A percentile compares a stretch with the other conserved stretches of the same genome.
Conservation (phyloP, 2,888 invertebrate genomes). For the Hanleya hanleyi region DNA sequence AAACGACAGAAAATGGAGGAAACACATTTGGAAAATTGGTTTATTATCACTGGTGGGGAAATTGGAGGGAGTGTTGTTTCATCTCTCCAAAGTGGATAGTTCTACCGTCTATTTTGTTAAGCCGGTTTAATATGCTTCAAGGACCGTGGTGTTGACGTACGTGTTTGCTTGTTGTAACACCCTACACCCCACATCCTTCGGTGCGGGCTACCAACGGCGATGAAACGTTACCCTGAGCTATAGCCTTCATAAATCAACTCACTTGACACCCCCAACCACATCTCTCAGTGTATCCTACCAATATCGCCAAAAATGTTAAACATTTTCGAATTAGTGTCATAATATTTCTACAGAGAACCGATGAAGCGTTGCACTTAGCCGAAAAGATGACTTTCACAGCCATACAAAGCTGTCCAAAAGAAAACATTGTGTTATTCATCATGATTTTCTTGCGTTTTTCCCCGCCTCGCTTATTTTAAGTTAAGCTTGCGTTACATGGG, state of each 20-base stretch:
- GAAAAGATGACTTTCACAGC: background rate
- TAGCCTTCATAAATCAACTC: background rate
- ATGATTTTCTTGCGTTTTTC: background rate
- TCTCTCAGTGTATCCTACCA: background rate
- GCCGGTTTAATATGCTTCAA: background rate
- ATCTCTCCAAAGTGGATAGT: background rate
- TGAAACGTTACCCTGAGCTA: background rate
- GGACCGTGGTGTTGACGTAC: background rate
- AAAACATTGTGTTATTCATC: conserved; percentile 6
- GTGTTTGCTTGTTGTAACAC: background rate
- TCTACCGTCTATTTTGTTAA: conserved; percentile 1
- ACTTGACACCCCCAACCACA: background rate
- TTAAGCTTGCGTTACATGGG: background rate
- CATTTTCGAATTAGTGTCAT: conserved; percentile 10
- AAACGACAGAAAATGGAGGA: background rate
- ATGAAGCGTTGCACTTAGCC: background rate
- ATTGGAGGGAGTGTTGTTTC: background rate
- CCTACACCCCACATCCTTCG: background rate
- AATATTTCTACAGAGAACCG: background rate
- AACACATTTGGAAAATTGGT: conserved; percentile 3
- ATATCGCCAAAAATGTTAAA: conserved; percentile 6
- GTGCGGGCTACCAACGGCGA: background rate
- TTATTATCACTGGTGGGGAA: background rate
- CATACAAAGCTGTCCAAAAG: background rate
- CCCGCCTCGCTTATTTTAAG: background rate